phyloP scores from a whole-genome alignment of 1,140 invertebrate species.

The Magallana gigas region DNA sequence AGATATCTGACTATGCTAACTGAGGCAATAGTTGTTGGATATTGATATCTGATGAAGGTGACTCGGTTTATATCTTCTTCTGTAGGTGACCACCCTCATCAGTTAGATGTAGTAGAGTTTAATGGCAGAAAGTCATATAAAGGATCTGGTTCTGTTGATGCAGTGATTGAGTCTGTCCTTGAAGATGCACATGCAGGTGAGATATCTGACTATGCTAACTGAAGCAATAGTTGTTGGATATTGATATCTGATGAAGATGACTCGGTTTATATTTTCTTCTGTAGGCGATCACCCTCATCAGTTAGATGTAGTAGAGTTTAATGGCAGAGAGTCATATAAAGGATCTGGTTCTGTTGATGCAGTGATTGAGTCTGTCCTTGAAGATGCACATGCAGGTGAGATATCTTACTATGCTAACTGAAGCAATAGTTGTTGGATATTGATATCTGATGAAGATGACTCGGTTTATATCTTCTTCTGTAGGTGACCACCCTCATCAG shows the following conservation, averaged over 20 bases:
- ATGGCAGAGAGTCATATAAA: not conserved
- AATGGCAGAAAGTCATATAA: not conserved
- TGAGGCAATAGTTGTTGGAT: too few species aligned
- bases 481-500: too few species aligned
- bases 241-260: slow-evolving; percentile 11
- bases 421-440: too few species aligned
- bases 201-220: not conserved
- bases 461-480: too few species aligned
- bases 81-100: too few species aligned
- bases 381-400: not conserved
- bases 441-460: too few species aligned
- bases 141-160: not conserved
- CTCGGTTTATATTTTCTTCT: not conserved
- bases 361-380: not conserved
- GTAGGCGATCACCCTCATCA: not conserved
- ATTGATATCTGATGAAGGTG: too few species aligned
- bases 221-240: not conserved
- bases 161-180: not conserved
- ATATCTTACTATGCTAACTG: too few species aligned
- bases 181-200: slow-evolving; percentile 3
- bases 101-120: not conserved
- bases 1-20: too few species aligned
- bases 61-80: too few species aligned
- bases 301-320: not conserved
- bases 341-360: not conserved